These are phyloP conservation scores for Astyanax mexicanus DNA, from an alignment of 2,797 vertebrate genomes.

Conservation along the genomic window DNA sequence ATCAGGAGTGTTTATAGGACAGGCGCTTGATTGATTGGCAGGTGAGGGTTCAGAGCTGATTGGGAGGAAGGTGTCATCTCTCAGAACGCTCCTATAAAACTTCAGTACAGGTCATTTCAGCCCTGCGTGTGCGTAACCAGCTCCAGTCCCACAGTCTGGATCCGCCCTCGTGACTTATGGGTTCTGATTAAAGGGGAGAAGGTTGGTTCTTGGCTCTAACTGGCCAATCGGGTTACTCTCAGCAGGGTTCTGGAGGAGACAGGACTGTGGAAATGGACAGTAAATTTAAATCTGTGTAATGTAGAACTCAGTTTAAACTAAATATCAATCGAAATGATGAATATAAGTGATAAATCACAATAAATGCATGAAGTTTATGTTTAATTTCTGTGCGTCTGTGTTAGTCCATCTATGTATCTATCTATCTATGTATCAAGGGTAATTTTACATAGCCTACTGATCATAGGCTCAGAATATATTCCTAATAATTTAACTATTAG, in stretches of 20 bases:
- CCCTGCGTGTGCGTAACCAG: background rate
- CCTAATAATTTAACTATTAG: too few species aligned
- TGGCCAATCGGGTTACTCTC: background rate
- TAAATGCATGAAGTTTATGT: too few species aligned
- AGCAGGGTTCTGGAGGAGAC: background rate
- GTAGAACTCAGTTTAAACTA: too few species aligned
- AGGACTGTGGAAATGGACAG: background rate
- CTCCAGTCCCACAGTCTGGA: too few species aligned
- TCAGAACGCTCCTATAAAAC: background rate
- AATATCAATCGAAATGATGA: too few species aligned
- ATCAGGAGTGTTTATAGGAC: constrained; percentile 7
- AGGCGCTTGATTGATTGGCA: background rate
- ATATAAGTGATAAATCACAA: too few species aligned
- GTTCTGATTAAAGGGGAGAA: background rate
- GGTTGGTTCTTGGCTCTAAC: background rate
- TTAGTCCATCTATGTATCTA: too few species aligned
- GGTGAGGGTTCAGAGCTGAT: background rate
- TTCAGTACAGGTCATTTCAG: background rate
- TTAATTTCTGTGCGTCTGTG: background rate
- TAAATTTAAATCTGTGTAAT: too few species aligned
- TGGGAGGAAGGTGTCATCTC: background rate
- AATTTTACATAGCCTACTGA: too few species aligned
- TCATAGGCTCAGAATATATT: too few species aligned
- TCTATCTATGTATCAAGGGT: too few species aligned
- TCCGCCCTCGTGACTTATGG: constrained; percentile 6